Conservation (phyloP, 2,113 vertebrate species). For the Silurus glanis region DNA sequence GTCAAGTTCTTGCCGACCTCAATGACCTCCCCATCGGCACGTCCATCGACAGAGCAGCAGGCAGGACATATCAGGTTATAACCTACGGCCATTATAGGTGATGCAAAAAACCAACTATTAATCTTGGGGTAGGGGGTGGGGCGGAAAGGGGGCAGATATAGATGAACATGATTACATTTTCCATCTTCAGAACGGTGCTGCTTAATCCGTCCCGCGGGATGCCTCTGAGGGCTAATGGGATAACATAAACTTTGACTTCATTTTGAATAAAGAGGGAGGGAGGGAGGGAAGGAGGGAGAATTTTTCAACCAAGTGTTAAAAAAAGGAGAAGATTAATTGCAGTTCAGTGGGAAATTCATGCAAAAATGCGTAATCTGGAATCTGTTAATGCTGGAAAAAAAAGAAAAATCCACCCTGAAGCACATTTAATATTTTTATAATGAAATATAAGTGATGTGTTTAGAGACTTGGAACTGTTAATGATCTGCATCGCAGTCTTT, state of each 20-base stretch:
- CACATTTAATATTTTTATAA: neutral
- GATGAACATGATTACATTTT: conserved; percentile 41
- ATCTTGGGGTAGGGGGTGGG: neutral
- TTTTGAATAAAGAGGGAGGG: neutral
- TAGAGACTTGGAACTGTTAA: neutral
- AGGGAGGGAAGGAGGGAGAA: neutral
- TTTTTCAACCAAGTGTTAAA: neutral
- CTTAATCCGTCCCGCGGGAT: conserved; percentile 30
- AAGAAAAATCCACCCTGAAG: neutral
- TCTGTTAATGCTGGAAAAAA: neutral
- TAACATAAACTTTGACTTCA: conserved; percentile 35
- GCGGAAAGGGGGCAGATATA: neutral
- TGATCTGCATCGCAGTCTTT: neutral
- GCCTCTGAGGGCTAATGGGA: conserved; percentile 19
- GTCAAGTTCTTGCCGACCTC: neutral
- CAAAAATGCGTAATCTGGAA: neutral
- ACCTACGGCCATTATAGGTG: conserved; percentile 7
- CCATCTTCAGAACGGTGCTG: conserved; percentile 28
- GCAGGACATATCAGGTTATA: conserved; percentile 4
- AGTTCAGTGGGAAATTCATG: neutral
- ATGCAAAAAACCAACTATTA: conserved; percentile 19
- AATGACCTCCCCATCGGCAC: neutral
- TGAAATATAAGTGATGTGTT: neutral
- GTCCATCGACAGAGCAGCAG: neutral
- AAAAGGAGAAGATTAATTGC: neutral